Evolutionary conservation across 1,140 invertebrate species (phyloP).

Genomic region (Hycleus cichorii): DNA sequence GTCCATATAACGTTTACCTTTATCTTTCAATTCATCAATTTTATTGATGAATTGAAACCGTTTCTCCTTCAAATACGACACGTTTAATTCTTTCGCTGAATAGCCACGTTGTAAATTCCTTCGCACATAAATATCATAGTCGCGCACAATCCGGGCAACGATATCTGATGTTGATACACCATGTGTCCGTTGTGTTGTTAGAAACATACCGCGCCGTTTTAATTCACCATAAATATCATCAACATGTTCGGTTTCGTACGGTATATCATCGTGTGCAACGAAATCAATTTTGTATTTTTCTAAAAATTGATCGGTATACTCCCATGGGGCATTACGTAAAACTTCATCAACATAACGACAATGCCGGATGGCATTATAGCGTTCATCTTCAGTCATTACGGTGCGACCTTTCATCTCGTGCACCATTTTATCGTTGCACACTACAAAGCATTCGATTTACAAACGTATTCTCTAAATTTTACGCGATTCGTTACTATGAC

Average conservation of each 20-base stretch:
- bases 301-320: slow-evolving; percentile 84
- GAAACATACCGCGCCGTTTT: slow-evolving; percentile 94
- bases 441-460: slow-evolving; percentile 45
- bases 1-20: slow-evolving; percentile 78
- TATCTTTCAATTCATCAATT: slow-evolving; percentile 88
- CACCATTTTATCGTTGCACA: slow-evolving; percentile 83
- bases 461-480: no score
- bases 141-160: slow-evolving; percentile 96
- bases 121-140: slow-evolving; percentile 97
- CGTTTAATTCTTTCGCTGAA: slow-evolving; percentile 95
- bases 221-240: slow-evolving; percentile 88
- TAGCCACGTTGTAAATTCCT: slow-evolving; percentile 94
- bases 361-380: slow-evolving; percentile 95
- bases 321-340: slow-evolving; percentile 90
- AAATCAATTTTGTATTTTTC: slow-evolving; percentile 96
- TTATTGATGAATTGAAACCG: slow-evolving; percentile 89
- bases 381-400: slow-evolving; percentile 91
- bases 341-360: slow-evolving; percentile 99
- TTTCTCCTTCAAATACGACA: slow-evolving; percentile 93
- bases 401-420: slow-evolving; percentile 91
- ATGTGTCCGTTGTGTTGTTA: slow-evolving; percentile 90
- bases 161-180: slow-evolving; percentile 98
- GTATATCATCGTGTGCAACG: slow-evolving; percentile 97
- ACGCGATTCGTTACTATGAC: no score
- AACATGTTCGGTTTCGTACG: slow-evolving; percentile 69